A percentile compares a stretch with the other conserved stretches of the same genome.
These are phyloP conservation scores for Meda fulgida DNA, from an alignment of 2,797 vertebrate genomes.

Conservation along the genomic window DNA sequence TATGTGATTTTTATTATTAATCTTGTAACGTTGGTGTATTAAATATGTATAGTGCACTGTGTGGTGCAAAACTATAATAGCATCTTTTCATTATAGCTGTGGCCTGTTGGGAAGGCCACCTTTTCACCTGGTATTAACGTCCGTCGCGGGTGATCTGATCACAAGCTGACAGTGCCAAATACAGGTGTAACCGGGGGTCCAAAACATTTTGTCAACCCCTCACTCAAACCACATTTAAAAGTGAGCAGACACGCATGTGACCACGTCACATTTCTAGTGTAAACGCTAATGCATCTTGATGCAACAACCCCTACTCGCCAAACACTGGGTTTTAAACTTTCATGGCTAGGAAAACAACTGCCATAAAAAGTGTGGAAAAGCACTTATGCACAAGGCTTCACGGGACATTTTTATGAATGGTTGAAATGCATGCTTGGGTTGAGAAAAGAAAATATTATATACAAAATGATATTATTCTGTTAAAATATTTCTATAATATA, in stretches of 20 bases:
- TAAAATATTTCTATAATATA: too few relatives aligned
- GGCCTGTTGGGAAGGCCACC: neutral
- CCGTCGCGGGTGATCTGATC: constrained; percentile 16
- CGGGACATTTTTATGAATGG: neutral
- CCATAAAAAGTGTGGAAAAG: neutral
- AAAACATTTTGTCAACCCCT: constrained; percentile 4
- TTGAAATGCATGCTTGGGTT: neutral
- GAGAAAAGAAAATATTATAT: neutral
- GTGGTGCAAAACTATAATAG: neutral
- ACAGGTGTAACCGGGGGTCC: constrained; percentile 6
- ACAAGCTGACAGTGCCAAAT: constrained; percentile 14
- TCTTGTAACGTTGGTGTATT: neutral
- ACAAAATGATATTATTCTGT: too few relatives aligned
- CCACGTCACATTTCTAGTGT: neutral
- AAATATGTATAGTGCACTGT: neutral
- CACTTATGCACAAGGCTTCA: neutral
- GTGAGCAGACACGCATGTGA: neutral
- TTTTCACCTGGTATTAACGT: neutral
- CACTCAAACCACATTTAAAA: constrained; percentile 3
- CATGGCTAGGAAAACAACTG: neutral
- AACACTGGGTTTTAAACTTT: neutral
- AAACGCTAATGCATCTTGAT: constrained; percentile 17
- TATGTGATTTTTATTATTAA: neutral
- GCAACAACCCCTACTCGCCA: neutral
- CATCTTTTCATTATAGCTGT: neutral